phyloP scores from a whole-genome alignment of 2,797 vertebrate species.

The Paramormyrops hopkinsi region DNA sequence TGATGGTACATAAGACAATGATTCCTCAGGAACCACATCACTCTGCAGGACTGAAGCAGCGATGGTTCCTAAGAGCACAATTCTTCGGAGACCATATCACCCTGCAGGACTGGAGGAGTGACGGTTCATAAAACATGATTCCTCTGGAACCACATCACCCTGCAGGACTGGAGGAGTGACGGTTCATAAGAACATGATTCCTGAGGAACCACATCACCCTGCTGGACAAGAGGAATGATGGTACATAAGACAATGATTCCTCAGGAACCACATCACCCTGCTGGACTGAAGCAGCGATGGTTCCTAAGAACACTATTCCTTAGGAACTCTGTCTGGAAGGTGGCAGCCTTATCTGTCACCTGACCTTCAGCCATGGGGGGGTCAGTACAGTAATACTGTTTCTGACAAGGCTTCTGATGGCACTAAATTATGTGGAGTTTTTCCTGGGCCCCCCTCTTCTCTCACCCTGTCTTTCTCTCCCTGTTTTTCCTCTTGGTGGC shows the following conservation, averaged over 20 bases:
- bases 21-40: not conserved
- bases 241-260: too few species aligned
- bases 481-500: not conserved
- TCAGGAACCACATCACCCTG: too few species aligned
- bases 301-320: not conserved
- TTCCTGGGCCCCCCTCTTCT: not conserved
- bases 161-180: too few species aligned
- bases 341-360: not conserved
- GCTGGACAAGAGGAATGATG: not conserved
- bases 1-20: constrained; percentile 18
- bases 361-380: not conserved
- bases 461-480: not conserved
- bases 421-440: not conserved
- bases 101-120: not conserved
- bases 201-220: not conserved
- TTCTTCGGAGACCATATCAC: not conserved
- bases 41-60: constrained; percentile 13
- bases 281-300: not conserved
- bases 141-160: too few species aligned
- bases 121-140: not conserved
- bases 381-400: not conserved
- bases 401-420: constrained; percentile 4
- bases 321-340: not conserved
- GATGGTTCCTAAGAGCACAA: constrained; percentile 17
- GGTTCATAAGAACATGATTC: not conserved